Conservation (phyloP, 2,888 invertebrate species). For the Myopa testacea region DNA sequence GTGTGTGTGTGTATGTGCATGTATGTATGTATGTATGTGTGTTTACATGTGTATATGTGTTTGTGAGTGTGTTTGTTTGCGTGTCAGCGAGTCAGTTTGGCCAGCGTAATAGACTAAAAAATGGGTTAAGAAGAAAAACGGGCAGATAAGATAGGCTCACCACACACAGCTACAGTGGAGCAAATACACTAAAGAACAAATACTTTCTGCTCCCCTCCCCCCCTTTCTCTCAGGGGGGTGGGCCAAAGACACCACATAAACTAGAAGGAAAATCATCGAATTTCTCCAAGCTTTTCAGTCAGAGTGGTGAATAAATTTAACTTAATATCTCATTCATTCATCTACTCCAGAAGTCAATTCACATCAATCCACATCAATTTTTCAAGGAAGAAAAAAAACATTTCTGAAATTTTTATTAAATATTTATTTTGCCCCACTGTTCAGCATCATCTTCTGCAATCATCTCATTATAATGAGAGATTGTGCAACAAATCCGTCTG, state of each 20-base stretch:
- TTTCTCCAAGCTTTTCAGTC: not conserved
- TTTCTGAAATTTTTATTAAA: not conserved
- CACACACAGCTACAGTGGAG: not conserved
- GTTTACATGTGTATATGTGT: not conserved
- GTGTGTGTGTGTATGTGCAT: not conserved
- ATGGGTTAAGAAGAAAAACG: slow-evolving; percentile 28
- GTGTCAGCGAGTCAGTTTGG: slow-evolving; percentile 6
- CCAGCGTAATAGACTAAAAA: slow-evolving; percentile 20
- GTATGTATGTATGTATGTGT: not conserved
- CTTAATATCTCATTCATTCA: too few relatives aligned
- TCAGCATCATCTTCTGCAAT: too few relatives aligned
- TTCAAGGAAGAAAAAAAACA: not conserved
- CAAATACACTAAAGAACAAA: slow-evolving; percentile 3
- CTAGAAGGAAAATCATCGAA: too few relatives aligned
- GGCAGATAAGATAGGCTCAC: slow-evolving; percentile 2
- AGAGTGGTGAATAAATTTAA: too few relatives aligned
- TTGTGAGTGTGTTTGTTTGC: not conserved
- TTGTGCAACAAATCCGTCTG: too few relatives aligned
- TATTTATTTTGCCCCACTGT: too few relatives aligned
- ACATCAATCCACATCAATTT: too few relatives aligned
- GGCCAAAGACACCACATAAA: too few relatives aligned
- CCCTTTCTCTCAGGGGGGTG: too few relatives aligned
- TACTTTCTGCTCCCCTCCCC: not conserved
- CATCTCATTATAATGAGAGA: too few relatives aligned
- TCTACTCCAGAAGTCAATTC: too few relatives aligned